A percentile compares a stretch with the other conserved stretches of the same genome.
phyloP scores from a whole-genome alignment of 2,888 invertebrate species.

The Rhimphoctona megacephalus region DNA sequence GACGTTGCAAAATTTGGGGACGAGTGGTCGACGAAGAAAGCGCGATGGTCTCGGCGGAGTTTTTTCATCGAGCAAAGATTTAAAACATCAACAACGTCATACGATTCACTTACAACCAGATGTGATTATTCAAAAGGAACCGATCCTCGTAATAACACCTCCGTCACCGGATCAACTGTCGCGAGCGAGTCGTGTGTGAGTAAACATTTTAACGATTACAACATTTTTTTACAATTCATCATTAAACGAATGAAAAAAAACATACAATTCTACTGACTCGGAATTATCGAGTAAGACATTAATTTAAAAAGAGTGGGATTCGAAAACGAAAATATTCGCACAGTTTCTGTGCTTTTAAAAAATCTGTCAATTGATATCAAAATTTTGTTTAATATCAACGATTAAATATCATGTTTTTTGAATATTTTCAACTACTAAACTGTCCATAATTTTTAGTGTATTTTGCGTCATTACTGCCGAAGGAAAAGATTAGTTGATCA shows the following conservation, averaged over 20 bases:
- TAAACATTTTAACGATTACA: background rate
- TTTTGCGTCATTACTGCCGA: background rate
- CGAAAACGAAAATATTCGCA: too few relatives aligned
- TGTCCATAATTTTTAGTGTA: background rate
- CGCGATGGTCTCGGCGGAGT: conserved; percentile 71
- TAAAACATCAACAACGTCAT: conserved; percentile 75
- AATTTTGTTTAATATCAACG: too few relatives aligned
- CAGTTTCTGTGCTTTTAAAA: too few relatives aligned
- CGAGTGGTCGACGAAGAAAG: conserved; percentile 77
- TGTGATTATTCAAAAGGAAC: conserved; percentile 76
- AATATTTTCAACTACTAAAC: background rate
- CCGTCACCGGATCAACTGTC: conserved; percentile 73
- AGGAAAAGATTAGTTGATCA: background rate
- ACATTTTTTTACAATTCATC: background rate
- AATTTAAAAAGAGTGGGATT: too few relatives aligned
- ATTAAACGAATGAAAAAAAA: background rate
- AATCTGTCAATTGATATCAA: too few relatives aligned
- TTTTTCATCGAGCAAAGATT: conserved; percentile 76
- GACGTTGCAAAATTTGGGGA: conserved; percentile 78
- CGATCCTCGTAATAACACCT: conserved; percentile 76
- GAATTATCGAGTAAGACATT: too few relatives aligned
- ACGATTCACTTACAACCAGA: conserved; percentile 79
- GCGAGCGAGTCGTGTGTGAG: conserved; percentile 54
- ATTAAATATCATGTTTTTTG: too few relatives aligned
- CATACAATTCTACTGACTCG: too few relatives aligned